Percentiles rank a stretch among this genome's conserved stretches.
Evolutionary conservation across 2,113 vertebrate genomes (phyloP).

Genomic region (Hyaena hyaena): DNA sequence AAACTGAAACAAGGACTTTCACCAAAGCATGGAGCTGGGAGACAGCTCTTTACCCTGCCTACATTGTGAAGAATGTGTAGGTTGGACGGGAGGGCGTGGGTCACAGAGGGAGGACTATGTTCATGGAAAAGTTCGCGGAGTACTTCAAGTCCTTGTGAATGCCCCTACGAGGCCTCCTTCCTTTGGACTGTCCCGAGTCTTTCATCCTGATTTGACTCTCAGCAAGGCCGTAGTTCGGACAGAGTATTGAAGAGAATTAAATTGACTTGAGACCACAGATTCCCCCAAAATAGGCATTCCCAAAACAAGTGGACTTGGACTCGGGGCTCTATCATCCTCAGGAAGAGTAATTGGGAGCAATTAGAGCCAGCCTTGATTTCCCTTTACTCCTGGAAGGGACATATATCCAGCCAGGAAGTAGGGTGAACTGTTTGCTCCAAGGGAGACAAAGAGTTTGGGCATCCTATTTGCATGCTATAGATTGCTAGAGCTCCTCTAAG

Average conservation of each 20-base stretch:
- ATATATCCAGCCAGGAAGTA: background rate
- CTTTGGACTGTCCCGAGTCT: background rate
- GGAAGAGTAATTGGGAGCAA: background rate
- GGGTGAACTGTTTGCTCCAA: background rate
- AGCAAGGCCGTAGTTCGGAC: no score
- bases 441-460: background rate
- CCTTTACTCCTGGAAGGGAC: background rate
- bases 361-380: background rate
- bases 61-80: no score
- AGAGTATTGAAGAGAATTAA: background rate
- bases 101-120: no score
- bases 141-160: background rate
- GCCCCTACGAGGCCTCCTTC: background rate
- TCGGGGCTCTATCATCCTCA: no score
- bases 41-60: background rate
- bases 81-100: no score
- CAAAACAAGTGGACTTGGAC: background rate
- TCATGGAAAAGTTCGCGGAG: background rate
- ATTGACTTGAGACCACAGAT: background rate
- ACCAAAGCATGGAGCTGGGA: background rate
- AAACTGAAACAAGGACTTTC: background rate
- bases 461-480: background rate
- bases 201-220: background rate
- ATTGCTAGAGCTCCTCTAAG: fast-evolving
- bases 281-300: conserved; percentile 66